A percentile compares a stretch with the other conserved stretches of the same genome.
These are phyloP conservation scores for Ctena decussata DNA, from an alignment of 2,888 invertebrate species.

Conservation along the genomic window DNA sequence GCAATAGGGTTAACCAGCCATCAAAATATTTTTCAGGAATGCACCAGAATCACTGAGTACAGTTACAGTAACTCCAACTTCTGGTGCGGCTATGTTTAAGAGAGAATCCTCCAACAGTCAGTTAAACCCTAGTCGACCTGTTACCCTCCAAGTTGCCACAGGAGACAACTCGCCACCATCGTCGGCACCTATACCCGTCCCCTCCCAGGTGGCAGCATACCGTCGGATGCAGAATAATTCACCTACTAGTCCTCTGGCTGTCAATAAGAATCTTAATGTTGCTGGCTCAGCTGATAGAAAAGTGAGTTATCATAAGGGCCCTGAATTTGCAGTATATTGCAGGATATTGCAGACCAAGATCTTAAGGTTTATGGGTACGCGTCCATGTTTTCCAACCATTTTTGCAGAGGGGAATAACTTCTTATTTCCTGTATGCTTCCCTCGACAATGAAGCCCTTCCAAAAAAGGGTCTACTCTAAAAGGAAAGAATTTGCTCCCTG, in stretches of 20 bases:
- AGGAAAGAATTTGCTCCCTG: no score
- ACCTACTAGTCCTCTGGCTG: constrained; percentile 59
- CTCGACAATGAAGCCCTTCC: no score
- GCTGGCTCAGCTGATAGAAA: neutral
- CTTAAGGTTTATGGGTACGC: no score
- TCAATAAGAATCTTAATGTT: constrained; percentile 4
- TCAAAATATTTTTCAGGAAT: neutral
- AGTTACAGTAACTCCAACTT: constrained; percentile 68
- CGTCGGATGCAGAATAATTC: constrained; percentile 86
- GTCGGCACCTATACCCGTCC: constrained; percentile 93
- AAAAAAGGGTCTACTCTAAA: no score
- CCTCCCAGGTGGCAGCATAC: constrained; percentile 89
- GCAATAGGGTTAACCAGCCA: no score
- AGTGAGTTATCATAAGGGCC: no score
- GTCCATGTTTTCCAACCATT: no score
- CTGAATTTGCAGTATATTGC: no score
- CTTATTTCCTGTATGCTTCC: no score
- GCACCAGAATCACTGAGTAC: constrained; percentile 60
- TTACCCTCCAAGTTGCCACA: constrained; percentile 72
- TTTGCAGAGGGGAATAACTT: no score
- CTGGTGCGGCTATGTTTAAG: constrained; percentile 73
- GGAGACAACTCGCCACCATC: constrained; percentile 60
- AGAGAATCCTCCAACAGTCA: constrained; percentile 64
- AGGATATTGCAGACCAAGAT: no score
- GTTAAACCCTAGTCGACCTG: constrained; percentile 74